Evolutionary conservation across 2,888 invertebrate species (phyloP).

Genomic region (Apantesis nais): DNA sequence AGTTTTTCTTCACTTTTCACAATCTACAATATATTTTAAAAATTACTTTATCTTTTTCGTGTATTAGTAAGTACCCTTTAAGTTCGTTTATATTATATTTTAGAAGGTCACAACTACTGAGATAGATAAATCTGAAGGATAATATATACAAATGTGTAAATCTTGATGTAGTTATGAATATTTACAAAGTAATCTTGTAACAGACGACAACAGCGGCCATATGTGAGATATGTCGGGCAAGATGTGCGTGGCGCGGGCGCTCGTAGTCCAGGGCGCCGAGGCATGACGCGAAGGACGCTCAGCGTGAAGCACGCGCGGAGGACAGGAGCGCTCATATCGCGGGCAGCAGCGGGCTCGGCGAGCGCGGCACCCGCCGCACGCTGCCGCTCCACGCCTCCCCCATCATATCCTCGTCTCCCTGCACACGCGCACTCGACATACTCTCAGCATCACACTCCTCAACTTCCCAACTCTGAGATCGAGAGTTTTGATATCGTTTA

Average conservation of each 20-base stretch:
- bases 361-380: slow-evolving; percentile 74
- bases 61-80: slow-evolving; percentile 39
- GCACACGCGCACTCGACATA: slow-evolving; percentile 85
- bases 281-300: slow-evolving; percentile 27
- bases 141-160: slow-evolving; percentile 35
- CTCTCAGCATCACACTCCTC: slow-evolving; percentile 84
- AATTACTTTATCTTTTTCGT: slow-evolving; percentile 29
- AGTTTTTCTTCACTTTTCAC: slow-evolving; percentile 29
- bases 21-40: slow-evolving; percentile 35
- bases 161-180: slow-evolving; percentile 34
- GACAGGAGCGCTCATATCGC: slow-evolving; percentile 63
- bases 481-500: slow-evolving; percentile 80
- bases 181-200: slow-evolving; percentile 52
- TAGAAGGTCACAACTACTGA: slow-evolving; percentile 44
- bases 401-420: slow-evolving; percentile 88
- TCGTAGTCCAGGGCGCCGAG: slow-evolving; percentile 17
- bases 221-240: slow-evolving; percentile 60
- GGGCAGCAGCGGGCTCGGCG: slow-evolving; percentile 80
- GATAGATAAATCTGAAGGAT: slow-evolving; percentile 36
- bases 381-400: slow-evolving; percentile 83
- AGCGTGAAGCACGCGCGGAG: slow-evolving; percentile 38
- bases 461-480: slow-evolving; percentile 85
- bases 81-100: slow-evolving; percentile 37
- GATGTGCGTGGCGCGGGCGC: slow-evolving; percentile 27
- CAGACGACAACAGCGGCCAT: slow-evolving; percentile 51